These are phyloP conservation scores for Neuroterus valhalla DNA, from an alignment of 1,140 invertebrate genomes.

Conservation along the genomic window DNA sequence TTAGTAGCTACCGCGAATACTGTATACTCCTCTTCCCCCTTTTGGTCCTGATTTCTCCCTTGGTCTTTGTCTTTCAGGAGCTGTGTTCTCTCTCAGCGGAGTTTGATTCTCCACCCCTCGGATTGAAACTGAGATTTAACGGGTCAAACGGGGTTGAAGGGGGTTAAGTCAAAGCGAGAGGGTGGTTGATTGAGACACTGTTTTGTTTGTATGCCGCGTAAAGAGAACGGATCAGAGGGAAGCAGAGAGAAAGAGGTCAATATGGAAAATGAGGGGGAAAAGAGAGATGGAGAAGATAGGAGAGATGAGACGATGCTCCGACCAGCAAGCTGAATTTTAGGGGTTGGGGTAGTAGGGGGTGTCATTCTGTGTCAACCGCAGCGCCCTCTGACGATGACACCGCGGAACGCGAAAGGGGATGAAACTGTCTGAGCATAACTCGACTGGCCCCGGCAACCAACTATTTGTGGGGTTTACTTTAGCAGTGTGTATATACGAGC, in stretches of 20 bases:
- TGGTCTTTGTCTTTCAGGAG: slow-evolving; percentile 37
- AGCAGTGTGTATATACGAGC: slow-evolving; percentile 46
- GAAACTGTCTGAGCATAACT: slow-evolving; percentile 67
- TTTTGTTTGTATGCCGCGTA: slow-evolving; percentile 67
- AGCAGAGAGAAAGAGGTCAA: neutral
- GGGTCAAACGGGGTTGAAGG: slow-evolving; percentile 65
- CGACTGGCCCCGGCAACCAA: slow-evolving; percentile 57
- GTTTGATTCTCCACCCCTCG: slow-evolving; percentile 57
- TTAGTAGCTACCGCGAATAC: slow-evolving; percentile 45
- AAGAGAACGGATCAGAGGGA: slow-evolving; percentile 40
- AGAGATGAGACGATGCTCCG: slow-evolving; percentile 43
- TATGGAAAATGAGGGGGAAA: slow-evolving; percentile 6
- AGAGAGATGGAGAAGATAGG: slow-evolving; percentile 32
- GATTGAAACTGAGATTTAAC: slow-evolving; percentile 69
- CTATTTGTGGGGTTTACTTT: slow-evolving; percentile 62
- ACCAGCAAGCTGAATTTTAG: slow-evolving; percentile 41
- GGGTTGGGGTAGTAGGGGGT: slow-evolving; percentile 55
- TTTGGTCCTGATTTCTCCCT: slow-evolving; percentile 32
- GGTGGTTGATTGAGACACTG: slow-evolving; percentile 72
- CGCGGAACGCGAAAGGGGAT: slow-evolving; percentile 72
- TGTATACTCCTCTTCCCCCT: neutral
- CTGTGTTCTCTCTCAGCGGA: slow-evolving; percentile 24
- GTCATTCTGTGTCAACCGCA: slow-evolving; percentile 74
- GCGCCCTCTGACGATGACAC: slow-evolving; percentile 74
- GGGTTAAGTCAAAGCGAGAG: slow-evolving; percentile 62